These are phyloP conservation scores for Speoplatyrhinus poulsoni DNA, from an alignment of 2,113 vertebrate species.

Conservation along the genomic window DNA sequence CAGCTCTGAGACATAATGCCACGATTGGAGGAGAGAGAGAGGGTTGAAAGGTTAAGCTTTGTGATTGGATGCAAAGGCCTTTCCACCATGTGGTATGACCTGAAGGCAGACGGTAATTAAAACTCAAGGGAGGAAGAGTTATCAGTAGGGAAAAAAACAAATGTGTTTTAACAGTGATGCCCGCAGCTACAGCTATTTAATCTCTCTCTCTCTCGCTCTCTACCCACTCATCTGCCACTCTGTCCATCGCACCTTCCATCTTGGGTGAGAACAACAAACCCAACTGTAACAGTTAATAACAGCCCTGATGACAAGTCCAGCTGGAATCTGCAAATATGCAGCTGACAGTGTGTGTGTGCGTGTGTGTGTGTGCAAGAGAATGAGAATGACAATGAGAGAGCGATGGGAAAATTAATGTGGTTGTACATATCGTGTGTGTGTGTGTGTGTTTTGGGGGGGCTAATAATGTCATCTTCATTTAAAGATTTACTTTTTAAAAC, in stretches of 20 bases:
- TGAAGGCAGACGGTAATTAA: slow-evolving; percentile 57
- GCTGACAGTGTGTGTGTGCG: slow-evolving; percentile 17
- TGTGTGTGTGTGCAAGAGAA: slow-evolving; percentile 24
- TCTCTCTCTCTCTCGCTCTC: slow-evolving; percentile 16
- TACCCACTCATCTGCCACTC: neutral
- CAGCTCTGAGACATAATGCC: slow-evolving; percentile 59
- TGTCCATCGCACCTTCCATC: slow-evolving; percentile 25
- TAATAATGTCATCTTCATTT: slow-evolving; percentile 64
- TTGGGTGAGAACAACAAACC: slow-evolving; percentile 48
- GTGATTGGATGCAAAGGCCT: slow-evolving; percentile 57
- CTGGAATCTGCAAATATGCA: slow-evolving; percentile 53
- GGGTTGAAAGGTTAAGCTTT: slow-evolving; percentile 61
- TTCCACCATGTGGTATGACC: slow-evolving; percentile 24
- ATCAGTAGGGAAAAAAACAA: slow-evolving; percentile 32
- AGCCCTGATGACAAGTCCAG: slow-evolving; percentile 62
- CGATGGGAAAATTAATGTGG: slow-evolving; percentile 10
- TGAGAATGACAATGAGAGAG: neutral
- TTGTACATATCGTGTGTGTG: slow-evolving; percentile 4
- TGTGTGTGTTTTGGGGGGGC: neutral
- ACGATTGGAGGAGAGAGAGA: slow-evolving; percentile 47
- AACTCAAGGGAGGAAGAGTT: slow-evolving; percentile 42
- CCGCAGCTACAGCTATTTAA: neutral
- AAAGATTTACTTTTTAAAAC: slow-evolving; percentile 69
- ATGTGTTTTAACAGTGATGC: neutral
- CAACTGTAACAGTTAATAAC: slow-evolving; percentile 58